These are phyloP conservation scores for Phortica okadai DNA, from an alignment of 2,888 invertebrate species.

Conservation along the genomic window DNA sequence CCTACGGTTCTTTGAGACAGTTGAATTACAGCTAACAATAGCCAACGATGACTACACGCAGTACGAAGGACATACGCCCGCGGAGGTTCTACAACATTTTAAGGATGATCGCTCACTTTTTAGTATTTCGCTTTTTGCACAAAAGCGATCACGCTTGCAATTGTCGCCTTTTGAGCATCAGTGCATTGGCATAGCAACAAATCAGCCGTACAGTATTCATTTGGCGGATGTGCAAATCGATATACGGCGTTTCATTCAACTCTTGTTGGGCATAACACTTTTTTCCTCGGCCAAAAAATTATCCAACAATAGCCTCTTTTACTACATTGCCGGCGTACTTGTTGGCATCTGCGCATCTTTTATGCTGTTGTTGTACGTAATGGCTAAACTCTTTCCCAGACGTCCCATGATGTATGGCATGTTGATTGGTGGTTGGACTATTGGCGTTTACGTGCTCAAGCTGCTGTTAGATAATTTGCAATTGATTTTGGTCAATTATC, in stretches of 20 bases:
- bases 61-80: slow-evolving; percentile 82
- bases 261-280: slow-evolving; percentile 81
- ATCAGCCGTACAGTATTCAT: slow-evolving; percentile 80
- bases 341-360: slow-evolving; percentile 90
- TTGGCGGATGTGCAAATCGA: slow-evolving; percentile 83
- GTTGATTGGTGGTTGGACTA: slow-evolving; percentile 89
- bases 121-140: slow-evolving; percentile 82
- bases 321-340: slow-evolving; percentile 89
- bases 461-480: slow-evolving; percentile 87
- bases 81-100: slow-evolving; percentile 82
- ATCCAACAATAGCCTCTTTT: slow-evolving; percentile 88
- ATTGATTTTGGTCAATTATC: slow-evolving; percentile 83
- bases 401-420: slow-evolving; percentile 88
- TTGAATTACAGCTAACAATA: slow-evolving; percentile 80
- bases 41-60: slow-evolving; percentile 83
- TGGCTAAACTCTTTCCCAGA: slow-evolving; percentile 87
- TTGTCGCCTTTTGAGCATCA: slow-evolving; percentile 84
- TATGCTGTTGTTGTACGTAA: slow-evolving; percentile 87
- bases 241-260: slow-evolving; percentile 82
- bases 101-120: slow-evolving; percentile 83
- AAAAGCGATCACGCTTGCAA: slow-evolving; percentile 80
- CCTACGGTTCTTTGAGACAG: slow-evolving; percentile 84
- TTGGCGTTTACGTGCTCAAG: slow-evolving; percentile 85
- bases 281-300: slow-evolving; percentile 84
- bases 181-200: slow-evolving; percentile 84